These are phyloP conservation scores for Oceanites oceanicus DNA, from an alignment of 2,113 vertebrate genomes.

Conservation along the genomic window DNA sequence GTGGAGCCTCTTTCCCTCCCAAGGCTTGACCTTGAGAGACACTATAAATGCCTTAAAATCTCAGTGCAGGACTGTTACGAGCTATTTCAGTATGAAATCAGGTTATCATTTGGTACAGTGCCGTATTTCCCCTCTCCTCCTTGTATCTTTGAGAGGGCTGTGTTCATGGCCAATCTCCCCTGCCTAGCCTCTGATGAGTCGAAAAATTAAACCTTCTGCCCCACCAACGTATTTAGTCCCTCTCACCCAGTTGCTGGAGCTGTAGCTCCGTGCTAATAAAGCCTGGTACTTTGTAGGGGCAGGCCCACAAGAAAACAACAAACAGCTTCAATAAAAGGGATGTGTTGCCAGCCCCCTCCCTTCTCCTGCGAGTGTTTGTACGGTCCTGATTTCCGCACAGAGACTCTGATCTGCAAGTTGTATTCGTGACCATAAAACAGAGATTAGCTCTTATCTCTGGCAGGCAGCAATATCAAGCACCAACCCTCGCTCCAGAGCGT, in stretches of 20 bases:
- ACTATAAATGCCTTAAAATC: neutral
- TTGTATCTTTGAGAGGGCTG: rapidly evolving
- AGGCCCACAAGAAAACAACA: constrained; percentile 9
- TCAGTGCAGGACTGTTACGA: neutral
- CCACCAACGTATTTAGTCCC: neutral
- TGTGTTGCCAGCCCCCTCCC: neutral
- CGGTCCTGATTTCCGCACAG: constrained; percentile 6
- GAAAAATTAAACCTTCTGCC: neutral
- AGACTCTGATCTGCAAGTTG: constrained; percentile 41
- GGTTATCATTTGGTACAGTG: neutral
- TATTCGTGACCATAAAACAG: constrained; percentile 16
- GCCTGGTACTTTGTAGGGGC: neutral
- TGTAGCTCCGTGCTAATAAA: neutral
- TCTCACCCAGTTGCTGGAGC: neutral
- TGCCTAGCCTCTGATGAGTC: neutral
- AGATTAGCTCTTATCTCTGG: constrained; percentile 65
- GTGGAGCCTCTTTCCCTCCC: neutral
- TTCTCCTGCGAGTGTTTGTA: neutral
- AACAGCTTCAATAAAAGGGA: neutral
- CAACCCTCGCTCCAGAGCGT: neutral
- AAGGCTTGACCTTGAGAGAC: neutral
- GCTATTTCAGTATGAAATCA: neutral
- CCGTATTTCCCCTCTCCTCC: neutral
- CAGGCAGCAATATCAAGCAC: constrained; percentile 25
- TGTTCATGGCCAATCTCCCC: neutral